Evolutionary conservation across 2,888 invertebrate genomes (phyloP).

Genomic region (Drosophila quinaria): DNA sequence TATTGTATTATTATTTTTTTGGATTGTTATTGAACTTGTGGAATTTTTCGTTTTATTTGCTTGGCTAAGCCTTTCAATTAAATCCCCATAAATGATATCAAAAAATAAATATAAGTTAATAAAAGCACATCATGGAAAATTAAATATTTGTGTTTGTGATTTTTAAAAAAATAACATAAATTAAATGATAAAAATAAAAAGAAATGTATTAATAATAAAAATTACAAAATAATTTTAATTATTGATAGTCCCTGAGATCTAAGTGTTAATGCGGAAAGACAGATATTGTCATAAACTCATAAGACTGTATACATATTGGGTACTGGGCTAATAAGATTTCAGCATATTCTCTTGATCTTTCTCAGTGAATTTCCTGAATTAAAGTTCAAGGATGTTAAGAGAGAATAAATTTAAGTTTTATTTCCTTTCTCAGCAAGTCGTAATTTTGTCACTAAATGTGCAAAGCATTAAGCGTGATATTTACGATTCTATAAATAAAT

Average conservation of each 20-base stretch:
- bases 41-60: too few species aligned
- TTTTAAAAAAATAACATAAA: too few species aligned
- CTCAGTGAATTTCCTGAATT: too few species aligned
- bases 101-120: background rate
- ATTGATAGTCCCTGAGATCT: background rate
- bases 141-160: too few species aligned
- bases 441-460: constrained; percentile 1
- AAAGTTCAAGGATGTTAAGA: background rate
- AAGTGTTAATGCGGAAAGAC: background rate
- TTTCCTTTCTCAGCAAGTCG: background rate
- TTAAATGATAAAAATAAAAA: too few species aligned
- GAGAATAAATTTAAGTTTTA: background rate
- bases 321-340: background rate
- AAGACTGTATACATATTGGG: background rate
- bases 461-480: background rate
- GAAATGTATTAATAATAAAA: too few species aligned
- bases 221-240: too few species aligned
- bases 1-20: too few species aligned
- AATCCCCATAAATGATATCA: background rate
- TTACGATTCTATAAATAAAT: background rate
- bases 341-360: background rate
- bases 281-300: background rate
- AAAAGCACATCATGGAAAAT: too few species aligned
- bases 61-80: background rate
- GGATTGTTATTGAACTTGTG: too few species aligned